phyloP scores from a whole-genome alignment of 2,797 vertebrate species.

The Neomorphus geoffroyi region DNA sequence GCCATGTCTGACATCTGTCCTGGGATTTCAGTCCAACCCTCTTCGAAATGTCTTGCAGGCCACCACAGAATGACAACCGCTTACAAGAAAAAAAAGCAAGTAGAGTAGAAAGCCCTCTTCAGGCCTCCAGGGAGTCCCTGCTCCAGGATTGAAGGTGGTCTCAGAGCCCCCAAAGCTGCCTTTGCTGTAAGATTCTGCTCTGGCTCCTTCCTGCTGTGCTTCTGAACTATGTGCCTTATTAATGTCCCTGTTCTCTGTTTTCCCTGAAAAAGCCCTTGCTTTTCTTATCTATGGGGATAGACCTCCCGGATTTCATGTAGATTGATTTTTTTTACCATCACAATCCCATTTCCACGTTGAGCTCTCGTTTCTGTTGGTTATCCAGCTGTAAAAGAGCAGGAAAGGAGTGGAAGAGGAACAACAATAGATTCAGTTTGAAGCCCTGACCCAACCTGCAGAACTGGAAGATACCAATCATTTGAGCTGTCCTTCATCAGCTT shows the following conservation, averaged over 20 bases:
- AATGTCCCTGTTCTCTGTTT: neutral
- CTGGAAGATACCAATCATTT: neutral
- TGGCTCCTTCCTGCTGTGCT: neutral
- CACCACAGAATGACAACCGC: neutral
- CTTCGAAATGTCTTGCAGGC: neutral
- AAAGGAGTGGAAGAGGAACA: neutral
- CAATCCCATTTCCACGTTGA: accelerated
- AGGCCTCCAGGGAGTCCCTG: no score
- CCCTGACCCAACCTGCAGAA: neutral
- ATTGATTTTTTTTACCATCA: neutral
- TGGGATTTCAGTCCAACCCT: neutral
- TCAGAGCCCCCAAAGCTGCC: neutral
- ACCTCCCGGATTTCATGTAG: neutral
- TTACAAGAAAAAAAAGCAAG: neutral
- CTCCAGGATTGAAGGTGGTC: neutral
- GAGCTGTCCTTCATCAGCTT: neutral
- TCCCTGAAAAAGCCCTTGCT: neutral
- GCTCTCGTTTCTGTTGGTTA: neutral
- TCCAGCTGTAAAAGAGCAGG: neutral
- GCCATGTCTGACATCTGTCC: neutral
- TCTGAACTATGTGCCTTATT: neutral
- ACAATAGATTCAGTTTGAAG: neutral
- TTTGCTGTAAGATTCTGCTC: neutral
- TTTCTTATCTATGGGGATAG: neutral
- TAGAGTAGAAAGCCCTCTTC: neutral